These are phyloP conservation scores for Corythoichthys intestinalis DNA, from an alignment of 2,113 vertebrate genomes.

Conservation along the genomic window DNA sequence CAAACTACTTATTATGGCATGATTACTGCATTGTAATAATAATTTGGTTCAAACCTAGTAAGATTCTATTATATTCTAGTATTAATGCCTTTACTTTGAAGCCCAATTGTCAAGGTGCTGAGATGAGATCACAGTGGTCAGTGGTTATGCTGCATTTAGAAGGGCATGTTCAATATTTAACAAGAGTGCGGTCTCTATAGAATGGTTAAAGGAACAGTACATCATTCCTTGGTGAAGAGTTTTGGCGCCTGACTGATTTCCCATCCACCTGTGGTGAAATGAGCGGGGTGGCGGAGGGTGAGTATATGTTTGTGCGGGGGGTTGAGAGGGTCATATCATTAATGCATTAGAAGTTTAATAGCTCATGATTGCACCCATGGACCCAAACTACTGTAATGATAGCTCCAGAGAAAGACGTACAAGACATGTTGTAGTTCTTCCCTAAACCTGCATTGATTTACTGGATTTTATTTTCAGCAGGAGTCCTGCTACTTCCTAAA, in stretches of 20 bases:
- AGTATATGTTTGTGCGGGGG: no score
- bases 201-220: conserved; percentile 10
- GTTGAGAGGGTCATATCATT: conserved; percentile 39
- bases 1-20: no score
- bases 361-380: conserved; percentile 48
- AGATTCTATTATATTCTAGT: neutral
- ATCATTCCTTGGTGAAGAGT: conserved; percentile 14
- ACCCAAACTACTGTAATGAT: conserved; percentile 20
- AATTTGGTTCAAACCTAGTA: neutral
- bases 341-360: conserved; percentile 58
- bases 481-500: neutral
- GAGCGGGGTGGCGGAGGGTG: neutral
- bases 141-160: conserved; percentile 9
- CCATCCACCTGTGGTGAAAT: conserved; percentile 21
- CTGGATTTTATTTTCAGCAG: conserved; percentile 5
- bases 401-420: conserved; percentile 24
- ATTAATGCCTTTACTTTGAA: neutral
- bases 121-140: conserved; percentile 12
- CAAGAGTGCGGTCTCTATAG: conserved; percentile 1
- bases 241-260: conserved; percentile 28
- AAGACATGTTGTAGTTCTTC: conserved; percentile 8
- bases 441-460: conserved; percentile 41
- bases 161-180: conserved; percentile 36
- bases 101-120: neutral
- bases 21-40: neutral